Evolutionary conservation across 1,140 invertebrate genomes (phyloP).

Genomic region (Lucilia sericata): DNA sequence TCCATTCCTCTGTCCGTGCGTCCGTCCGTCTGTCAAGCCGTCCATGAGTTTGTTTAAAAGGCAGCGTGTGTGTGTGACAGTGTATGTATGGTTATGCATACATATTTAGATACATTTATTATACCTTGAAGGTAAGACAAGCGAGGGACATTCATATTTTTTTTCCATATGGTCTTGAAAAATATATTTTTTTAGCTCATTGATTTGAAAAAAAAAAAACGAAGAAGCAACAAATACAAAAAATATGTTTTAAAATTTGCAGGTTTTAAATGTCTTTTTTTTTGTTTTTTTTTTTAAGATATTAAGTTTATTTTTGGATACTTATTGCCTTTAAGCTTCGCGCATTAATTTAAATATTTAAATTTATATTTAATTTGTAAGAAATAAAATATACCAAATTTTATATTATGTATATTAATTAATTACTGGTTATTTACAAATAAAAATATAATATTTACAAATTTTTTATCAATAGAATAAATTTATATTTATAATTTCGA

Average conservation of each 20-base stretch:
- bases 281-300: not conserved
- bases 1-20: slow-evolving; percentile 10
- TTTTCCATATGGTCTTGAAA: slow-evolving; percentile 13
- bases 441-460: not conserved
- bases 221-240: too few species aligned
- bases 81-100: too few species aligned
- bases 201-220: not conserved
- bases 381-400: not conserved
- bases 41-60: not conserved
- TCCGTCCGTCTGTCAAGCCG: not conserved
- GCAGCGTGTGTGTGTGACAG: too few species aligned
- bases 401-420: not conserved
- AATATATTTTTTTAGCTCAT: not conserved
- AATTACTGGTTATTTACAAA: not conserved
- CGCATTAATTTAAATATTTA: not conserved
- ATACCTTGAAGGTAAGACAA: slow-evolving; percentile 34
- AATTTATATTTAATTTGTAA: not conserved
- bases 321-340: not conserved
- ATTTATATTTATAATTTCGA: not conserved
- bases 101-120: not conserved
- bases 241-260: not conserved
- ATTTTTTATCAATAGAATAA: too few species aligned
- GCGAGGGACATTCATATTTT: slow-evolving; percentile 8
- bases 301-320: not conserved
- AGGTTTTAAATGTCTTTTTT: not conserved